These are phyloP conservation scores for Anguilla anguilla DNA, from an alignment of 2,797 vertebrate genomes.

Conservation along the genomic window DNA sequence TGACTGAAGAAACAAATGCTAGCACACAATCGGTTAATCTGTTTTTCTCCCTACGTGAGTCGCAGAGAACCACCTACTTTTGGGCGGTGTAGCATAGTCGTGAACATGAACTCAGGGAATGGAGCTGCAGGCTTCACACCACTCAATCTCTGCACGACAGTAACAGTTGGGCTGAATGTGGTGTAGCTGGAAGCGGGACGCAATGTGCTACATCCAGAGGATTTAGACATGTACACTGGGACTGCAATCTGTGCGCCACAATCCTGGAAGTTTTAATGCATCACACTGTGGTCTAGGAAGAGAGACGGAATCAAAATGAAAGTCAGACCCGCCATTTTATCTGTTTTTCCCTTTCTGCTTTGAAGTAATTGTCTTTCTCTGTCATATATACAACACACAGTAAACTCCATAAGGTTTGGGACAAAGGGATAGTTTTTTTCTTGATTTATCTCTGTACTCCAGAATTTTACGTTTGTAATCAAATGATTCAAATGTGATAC, in stretches of 20 bases:
- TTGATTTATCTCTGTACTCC: no score
- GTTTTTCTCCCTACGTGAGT: background rate
- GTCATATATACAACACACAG: background rate
- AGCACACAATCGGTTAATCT: slow-evolving; percentile 3
- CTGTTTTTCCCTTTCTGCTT: background rate
- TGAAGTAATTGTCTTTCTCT: background rate
- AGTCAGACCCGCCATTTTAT: background rate
- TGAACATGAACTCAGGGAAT: background rate
- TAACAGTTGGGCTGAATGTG: background rate
- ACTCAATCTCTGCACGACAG: background rate
- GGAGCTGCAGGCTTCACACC: background rate
- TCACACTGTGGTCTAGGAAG: background rate
- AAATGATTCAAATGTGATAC: no score
- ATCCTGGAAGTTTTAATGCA: background rate
- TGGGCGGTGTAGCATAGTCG: background rate
- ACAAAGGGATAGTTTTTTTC: no score
- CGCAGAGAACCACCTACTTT: background rate
- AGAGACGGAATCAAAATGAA: background rate
- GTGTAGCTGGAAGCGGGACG: background rate
- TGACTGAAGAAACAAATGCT: slow-evolving; percentile 15
- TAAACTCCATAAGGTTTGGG: no score
- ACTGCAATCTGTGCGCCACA: background rate
- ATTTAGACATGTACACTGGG: background rate
- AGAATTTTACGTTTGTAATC: no score
- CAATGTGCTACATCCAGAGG: background rate